Evolutionary conservation across 53 echinoderm and acorn worm genomes (phyloP), one percentile per base, ranked within the genome.

Genomic region (Echinarachnius parma): DNA sequence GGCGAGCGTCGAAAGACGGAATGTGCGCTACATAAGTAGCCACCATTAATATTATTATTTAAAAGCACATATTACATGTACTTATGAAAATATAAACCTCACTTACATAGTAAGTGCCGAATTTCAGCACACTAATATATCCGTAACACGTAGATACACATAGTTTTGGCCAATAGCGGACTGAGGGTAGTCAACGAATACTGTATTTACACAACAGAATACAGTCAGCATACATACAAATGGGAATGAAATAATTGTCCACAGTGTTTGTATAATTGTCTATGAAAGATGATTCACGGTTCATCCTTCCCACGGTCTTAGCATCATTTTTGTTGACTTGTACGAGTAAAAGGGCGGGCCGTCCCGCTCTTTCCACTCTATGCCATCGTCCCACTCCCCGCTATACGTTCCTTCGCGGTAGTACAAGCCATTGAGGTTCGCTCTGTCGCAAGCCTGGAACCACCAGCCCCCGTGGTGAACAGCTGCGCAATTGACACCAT

Each of bases 401-500:
- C 59, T 76, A 24, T 98, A 91, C 14, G 75, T 84, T 10, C 79
- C 77, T 28, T 75, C 56, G 18, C 76, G 87, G 58, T 92, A 85
- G 59, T 98, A 98, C 54, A 88, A 45, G 5, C 98, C 98, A 42
- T 98, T 98, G n/a, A 98, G 84, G 74, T 98, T 98, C 10, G 89
- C 79, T 46, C 92, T 65, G 31, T 91, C 88, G 26, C 98, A 98
- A 26, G 85, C 78, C 59, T 77, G 92, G 49, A 98, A 98, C 98
- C 98, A 98, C 98, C 98, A 98, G 7, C 98, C 98, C 3, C 98
- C 98, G 21, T 92, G 87, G 53, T 98, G 91, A 21, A 91, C 82
- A 1, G 58, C 67, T 0, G 98, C 98, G 48, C 98, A 98, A 70
- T 98, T 92, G 8, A 81, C 77, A 33, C 80, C 66, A 32, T 67